Evolutionary conservation across 2,113 vertebrate genomes (phyloP), one percentile per base, ranked within the genome.

Genomic region (Cyanoderma ruficeps): DNA sequence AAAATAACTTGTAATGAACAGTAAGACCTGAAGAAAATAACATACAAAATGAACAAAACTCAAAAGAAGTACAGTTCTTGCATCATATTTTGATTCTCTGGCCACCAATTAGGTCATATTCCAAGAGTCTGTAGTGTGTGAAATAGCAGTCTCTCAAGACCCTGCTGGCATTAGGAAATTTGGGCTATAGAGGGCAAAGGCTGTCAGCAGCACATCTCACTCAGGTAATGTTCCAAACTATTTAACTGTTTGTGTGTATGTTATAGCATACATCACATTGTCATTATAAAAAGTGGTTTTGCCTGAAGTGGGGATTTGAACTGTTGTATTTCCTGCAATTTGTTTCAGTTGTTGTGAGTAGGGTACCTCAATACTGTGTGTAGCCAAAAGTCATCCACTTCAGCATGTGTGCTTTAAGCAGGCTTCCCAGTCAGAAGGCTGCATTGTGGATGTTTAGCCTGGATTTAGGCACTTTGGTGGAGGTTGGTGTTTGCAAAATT

Each of bases 71-170:
- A 27, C 2, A 64, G 21, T 53, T 90, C 30, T 91, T 95, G 69
- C 50, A 61, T 92, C 90, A 88, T 67, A 60, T 83, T 88, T 79
- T 96, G 60, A 93, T 75, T 95, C 82, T 96, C 87, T 95, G 78
- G 50, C 67, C 59, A 44, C 75, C 68, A 56, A 2, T 74, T 93
- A 80, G 67, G 28, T 96, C 55, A 35, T 93, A 83, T 93, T 96
- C 83, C 86, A 90, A 72, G 79, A 79, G 61, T 85, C 37, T 95
- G 85, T 71, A 91, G 77, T 95, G 10, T 46, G 52, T 87, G 78
- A 96, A 87, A 95, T 37, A 87, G 52, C 80, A 72, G 72, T 86
- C 91, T 96, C 69, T 94, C 46, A 78, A 85, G 84, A 93, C 76
- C 16, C 25, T 78, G 25, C 75, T 81, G 84, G 15, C 59, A 33